phyloP scores from a whole-genome alignment of 2,113 vertebrate genomes.

The Istiophorus platypterus region DNA sequence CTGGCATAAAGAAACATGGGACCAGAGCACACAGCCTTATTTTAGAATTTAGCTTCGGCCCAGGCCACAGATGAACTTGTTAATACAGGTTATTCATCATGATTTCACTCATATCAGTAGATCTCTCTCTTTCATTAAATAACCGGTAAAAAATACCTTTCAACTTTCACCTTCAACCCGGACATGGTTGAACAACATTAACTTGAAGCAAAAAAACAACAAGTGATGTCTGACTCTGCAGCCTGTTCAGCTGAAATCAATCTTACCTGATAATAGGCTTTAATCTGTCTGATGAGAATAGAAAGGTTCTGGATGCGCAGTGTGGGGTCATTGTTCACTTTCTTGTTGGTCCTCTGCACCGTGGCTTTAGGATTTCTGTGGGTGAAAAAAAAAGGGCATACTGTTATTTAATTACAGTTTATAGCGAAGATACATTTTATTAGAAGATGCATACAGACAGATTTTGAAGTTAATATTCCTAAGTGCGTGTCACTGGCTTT shows the following conservation, averaged over 20 bases:
- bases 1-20: no score
- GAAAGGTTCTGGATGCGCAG: slow-evolving; percentile 96
- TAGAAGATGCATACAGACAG: background rate
- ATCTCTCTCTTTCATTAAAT: background rate
- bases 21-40: no score
- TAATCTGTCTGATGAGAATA: slow-evolving; percentile 94
- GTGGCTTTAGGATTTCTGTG: slow-evolving; percentile 93
- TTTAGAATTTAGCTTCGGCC: no score
- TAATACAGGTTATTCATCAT: background rate
- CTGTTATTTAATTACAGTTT: background rate
- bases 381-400: background rate
- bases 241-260: background rate
- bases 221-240: background rate
- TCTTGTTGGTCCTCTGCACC: slow-evolving; percentile 95
- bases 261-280: slow-evolving; percentile 96
- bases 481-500: background rate
- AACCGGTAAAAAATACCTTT: background rate
- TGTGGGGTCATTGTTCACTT: slow-evolving; percentile 95
- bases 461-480: background rate
- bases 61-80: background rate
- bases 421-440: slow-evolving; percentile 4
- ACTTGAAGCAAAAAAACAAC: background rate
- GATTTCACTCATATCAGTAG: background rate
- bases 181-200: background rate
- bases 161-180: background rate